phyloP scores from a whole-genome alignment of 1,140 invertebrate species.

The Augochlora pura region DNA sequence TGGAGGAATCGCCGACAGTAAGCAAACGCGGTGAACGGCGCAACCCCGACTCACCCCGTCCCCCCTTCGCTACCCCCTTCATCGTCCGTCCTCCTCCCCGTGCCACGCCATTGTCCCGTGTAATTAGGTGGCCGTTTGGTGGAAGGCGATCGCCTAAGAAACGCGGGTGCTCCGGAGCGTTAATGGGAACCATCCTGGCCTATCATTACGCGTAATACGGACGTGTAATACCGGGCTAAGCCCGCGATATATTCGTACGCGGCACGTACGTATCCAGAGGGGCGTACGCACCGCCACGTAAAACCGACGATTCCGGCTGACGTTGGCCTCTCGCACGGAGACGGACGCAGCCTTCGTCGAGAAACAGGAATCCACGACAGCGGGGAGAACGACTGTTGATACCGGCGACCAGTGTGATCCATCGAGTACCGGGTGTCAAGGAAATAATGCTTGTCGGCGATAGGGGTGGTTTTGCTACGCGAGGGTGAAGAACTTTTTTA shows the following conservation, averaged over 20 bases:
- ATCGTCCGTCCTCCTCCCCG: not conserved
- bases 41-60: not conserved
- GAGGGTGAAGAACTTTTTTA: too few relatives aligned
- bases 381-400: too few relatives aligned
- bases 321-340: not conserved
- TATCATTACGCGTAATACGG: slow-evolving; percentile 73
- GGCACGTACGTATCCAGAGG: slow-evolving; percentile 22
- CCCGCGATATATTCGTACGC: slow-evolving; percentile 39
- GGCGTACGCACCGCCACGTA: slow-evolving; percentile 23
- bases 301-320: slow-evolving; percentile 49
- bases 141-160: slow-evolving; percentile 59
- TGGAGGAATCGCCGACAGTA: slow-evolving; percentile 9
- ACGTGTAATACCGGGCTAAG: slow-evolving; percentile 59
- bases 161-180: slow-evolving; percentile 64
- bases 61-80: not conserved
- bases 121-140: slow-evolving; percentile 68
- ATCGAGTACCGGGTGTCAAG: too few relatives aligned
- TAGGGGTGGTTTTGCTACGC: too few relatives aligned
- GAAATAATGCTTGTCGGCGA: too few relatives aligned
- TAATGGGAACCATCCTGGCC: slow-evolving; percentile 62
- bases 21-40: slow-evolving; percentile 28
- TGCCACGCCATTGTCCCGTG: slow-evolving; percentile 46
- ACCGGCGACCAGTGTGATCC: too few relatives aligned
- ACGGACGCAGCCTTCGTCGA: not conserved
- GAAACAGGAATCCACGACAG: slow-evolving; percentile 19